Percentiles rank a stretch among this genome's conserved stretches.
Conservation (phyloP, 2,888 invertebrate species). For the Oligia strigilis region DNA sequence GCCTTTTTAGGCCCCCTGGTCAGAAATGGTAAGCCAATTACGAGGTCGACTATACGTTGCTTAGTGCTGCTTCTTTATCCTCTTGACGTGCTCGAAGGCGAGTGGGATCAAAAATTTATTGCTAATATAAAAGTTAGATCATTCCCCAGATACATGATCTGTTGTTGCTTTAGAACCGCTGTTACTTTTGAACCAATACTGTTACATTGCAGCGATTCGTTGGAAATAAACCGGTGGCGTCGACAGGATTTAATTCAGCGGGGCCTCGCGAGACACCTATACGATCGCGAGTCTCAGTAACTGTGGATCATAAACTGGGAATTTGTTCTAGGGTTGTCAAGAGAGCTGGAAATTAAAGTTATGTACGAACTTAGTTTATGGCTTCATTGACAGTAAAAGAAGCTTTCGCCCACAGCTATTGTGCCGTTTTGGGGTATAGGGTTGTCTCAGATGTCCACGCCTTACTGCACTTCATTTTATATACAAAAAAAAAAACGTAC, state of each 20-base stretch:
- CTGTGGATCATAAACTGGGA: constrained; percentile 48
- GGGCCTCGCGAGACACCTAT: constrained; percentile 29
- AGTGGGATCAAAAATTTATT: not conserved
- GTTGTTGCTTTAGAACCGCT: constrained; percentile 1
- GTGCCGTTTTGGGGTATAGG: too few species aligned
- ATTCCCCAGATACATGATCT: not conserved
- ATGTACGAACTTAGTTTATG: not conserved
- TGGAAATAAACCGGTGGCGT: constrained; percentile 26
- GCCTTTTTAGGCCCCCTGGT: too few species aligned
- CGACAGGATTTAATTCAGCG: constrained; percentile 36
- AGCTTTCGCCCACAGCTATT: not conserved
- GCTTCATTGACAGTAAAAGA: not conserved
- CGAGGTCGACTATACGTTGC: not conserved
- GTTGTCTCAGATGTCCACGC: not conserved
- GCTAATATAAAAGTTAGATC: not conserved
- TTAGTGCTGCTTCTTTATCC: not conserved
- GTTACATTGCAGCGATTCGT: constrained; percentile 9
- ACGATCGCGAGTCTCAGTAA: constrained; percentile 28
- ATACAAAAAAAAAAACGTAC: too few species aligned
- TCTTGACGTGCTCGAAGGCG: not conserved
- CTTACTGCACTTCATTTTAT: not conserved
- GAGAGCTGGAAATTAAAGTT: not conserved
- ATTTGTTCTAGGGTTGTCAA: constrained; percentile 41
- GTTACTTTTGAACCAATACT: constrained; percentile 21
- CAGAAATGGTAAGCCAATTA: not conserved